These are phyloP conservation scores for Cryptus viduatorius DNA, from an alignment of 2,888 invertebrate genomes.

Conservation along the genomic window DNA sequence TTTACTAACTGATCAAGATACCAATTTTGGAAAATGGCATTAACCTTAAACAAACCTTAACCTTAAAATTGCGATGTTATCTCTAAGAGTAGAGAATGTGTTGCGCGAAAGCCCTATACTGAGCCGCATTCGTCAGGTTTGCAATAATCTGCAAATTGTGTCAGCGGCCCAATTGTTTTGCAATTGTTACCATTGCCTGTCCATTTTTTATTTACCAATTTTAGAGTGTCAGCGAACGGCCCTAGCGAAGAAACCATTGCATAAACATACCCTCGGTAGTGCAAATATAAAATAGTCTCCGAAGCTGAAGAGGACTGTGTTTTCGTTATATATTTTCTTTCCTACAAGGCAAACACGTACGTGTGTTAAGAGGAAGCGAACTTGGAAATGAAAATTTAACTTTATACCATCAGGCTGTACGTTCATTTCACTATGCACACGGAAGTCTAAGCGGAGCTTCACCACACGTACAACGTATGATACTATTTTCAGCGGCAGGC, in stretches of 20 bases:
- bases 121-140: background rate
- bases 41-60: too few species aligned
- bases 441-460: background rate
- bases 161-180: background rate
- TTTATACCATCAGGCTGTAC: conserved; percentile 2
- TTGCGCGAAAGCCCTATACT: background rate
- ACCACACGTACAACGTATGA: background rate
- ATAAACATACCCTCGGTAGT: background rate
- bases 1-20: too few species aligned
- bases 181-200: background rate
- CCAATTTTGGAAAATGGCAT: too few species aligned
- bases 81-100: background rate
- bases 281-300: background rate
- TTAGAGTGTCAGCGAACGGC: background rate
- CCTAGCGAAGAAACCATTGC: background rate
- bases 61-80: background rate
- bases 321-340: background rate
- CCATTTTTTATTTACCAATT: background rate
- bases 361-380: conserved; percentile 6
- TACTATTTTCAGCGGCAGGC: background rate
- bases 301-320: background rate
- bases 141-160: background rate
- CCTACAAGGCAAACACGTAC: background rate
- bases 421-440: background rate
- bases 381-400: conserved; percentile 15